These are phyloP conservation scores for Palythoa caribaeorum DNA, from an alignment of 92 coral and sea anemone species.

Conservation along the genomic window DNA sequence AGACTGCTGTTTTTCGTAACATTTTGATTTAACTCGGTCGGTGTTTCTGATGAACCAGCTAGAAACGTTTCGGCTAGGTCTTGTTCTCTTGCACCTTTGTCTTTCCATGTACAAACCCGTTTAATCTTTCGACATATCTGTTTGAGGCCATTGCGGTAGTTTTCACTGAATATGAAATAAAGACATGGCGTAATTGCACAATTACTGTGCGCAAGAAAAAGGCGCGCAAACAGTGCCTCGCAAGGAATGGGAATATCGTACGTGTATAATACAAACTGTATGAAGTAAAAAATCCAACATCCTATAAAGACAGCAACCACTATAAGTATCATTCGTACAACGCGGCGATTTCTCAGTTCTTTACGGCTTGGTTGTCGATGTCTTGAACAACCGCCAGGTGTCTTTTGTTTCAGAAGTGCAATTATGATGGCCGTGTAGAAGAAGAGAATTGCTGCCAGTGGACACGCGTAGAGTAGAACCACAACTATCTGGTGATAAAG, in stretches of 20 bases:
- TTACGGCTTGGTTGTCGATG: constrained; percentile 31
- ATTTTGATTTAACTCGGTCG: neutral
- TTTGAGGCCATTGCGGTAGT: constrained; percentile 64
- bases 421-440: constrained; percentile 65
- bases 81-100: neutral
- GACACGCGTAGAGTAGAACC: constrained; percentile 60
- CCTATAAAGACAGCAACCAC: constrained; percentile 66
- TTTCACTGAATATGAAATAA: constrained; percentile 64
- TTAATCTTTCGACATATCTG: neutral
- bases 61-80: constrained; percentile 9
- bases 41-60: constrained; percentile 29
- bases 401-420: constrained; percentile 44
- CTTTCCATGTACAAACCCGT: neutral
- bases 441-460: constrained; percentile 51
- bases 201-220: constrained; percentile 71
- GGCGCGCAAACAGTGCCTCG: constrained; percentile 58
- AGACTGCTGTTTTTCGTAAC: neutral
- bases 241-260: constrained; percentile 56
- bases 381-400: constrained; percentile 28
- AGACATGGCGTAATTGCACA: constrained; percentile 73
- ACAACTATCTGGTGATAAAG: constrained; percentile 55
- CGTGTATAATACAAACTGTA: constrained; percentile 57
- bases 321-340: constrained; percentile 65
- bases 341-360: constrained; percentile 62
- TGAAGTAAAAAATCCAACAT: constrained; percentile 76